A percentile compares a stretch with the other conserved stretches of the same genome.
phyloP scores from a whole-genome alignment of 1,140 invertebrate genomes.

The Trichoplusia ni region DNA sequence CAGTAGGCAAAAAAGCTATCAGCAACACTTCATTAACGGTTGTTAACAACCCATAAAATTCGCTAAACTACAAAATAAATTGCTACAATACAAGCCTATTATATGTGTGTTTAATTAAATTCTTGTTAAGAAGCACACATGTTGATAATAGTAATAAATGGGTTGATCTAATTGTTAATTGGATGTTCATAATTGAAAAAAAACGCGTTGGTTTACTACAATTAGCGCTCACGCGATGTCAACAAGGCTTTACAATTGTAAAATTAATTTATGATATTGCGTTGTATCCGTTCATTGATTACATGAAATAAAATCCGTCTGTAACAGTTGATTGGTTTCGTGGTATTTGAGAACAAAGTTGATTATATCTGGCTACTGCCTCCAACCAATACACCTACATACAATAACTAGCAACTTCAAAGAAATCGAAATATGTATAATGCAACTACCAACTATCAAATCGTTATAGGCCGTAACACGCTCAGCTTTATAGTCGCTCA shows the following conservation, averaged over 20 bases:
- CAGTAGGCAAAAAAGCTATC: no score
- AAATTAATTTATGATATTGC: not conserved
- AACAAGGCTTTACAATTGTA: not conserved
- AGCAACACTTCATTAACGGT: no score
- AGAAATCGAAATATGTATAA: not conserved
- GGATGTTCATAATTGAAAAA: constrained; percentile 1
- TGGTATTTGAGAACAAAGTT: not conserved
- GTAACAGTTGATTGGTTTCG: constrained; percentile 1
- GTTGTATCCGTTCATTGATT: not conserved
- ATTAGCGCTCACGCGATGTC: constrained; percentile 13
- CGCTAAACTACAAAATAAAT: no score
- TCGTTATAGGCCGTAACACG: no score
- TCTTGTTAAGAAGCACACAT: not conserved
- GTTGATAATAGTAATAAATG: not conserved
- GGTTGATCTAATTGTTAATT: constrained; percentile 5
- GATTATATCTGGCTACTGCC: not conserved
- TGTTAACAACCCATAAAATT: no score
- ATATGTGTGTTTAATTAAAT: no score
- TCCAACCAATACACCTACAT: not conserved
- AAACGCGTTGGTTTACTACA: not conserved
- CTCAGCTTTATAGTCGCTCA: no score
- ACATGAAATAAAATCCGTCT: not conserved
- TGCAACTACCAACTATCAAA: no score
- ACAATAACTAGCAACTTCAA: not conserved
- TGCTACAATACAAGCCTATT: no score